These are phyloP conservation scores for Etia nguti DNA, from an alignment of 2,113 vertebrate genomes.

Conservation along the genomic window DNA sequence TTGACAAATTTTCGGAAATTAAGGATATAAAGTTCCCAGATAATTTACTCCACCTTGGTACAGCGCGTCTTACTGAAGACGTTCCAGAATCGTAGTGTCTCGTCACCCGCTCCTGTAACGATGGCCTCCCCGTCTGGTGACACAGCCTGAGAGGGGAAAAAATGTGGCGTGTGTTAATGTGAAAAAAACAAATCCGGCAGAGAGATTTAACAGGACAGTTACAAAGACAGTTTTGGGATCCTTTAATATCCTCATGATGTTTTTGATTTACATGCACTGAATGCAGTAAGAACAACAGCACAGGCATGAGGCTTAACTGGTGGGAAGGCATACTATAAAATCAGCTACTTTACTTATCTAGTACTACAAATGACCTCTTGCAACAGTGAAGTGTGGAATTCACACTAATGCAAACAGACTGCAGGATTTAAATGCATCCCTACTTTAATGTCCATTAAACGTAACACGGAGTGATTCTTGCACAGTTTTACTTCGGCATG, in stretches of 20 bases:
- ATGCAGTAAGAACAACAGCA: background rate
- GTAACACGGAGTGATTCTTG: background rate
- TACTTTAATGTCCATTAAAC: background rate
- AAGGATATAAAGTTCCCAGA: background rate
- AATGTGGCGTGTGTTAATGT: background rate
- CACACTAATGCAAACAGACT: background rate
- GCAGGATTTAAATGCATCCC: background rate
- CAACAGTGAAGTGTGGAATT: background rate
- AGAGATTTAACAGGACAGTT: background rate
- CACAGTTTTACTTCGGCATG: background rate
- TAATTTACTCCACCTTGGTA: slow-evolving; percentile 69
- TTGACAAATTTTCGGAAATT: background rate
- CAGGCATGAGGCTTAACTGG: background rate
- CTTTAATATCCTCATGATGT: background rate
- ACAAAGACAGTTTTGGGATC: background rate
- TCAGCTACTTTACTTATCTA: background rate
- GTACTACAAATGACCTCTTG: background rate
- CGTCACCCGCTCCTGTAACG: slow-evolving; percentile 79
- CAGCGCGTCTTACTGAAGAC: slow-evolving; percentile 82
- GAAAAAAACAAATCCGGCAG: background rate
- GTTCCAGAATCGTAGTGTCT: slow-evolving; percentile 81
- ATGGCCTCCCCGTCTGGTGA: slow-evolving; percentile 81
- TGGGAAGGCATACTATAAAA: background rate
- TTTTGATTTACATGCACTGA: background rate
- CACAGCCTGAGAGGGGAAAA: slow-evolving; percentile 60